Conservation (phyloP, 1,140 invertebrate genomes). For the Chironomus striatipennis region DNA sequence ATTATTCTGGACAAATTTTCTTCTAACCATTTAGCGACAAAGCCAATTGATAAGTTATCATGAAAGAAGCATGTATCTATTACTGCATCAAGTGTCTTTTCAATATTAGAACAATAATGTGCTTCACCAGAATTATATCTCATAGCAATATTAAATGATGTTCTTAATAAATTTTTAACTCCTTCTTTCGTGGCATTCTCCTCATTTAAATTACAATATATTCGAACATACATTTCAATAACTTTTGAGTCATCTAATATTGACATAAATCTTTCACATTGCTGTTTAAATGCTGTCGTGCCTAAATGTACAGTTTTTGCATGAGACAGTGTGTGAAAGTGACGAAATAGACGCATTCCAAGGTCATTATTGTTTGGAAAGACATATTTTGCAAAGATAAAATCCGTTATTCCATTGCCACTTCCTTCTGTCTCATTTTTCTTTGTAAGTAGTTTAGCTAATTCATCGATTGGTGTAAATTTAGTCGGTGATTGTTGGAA, state of each 20-base stretch:
- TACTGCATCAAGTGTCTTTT: slow-evolving; percentile 58
- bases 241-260: slow-evolving; percentile 55
- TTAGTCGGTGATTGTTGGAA: slow-evolving; percentile 49
- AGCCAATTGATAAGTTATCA: slow-evolving; percentile 59
- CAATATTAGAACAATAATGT: slow-evolving; percentile 45
- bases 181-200: slow-evolving; percentile 39
- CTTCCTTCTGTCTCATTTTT: slow-evolving; percentile 28
- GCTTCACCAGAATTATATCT: slow-evolving; percentile 57
- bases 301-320: slow-evolving; percentile 52
- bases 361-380: slow-evolving; percentile 69
- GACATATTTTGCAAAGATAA: slow-evolving; percentile 47
- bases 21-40: slow-evolving; percentile 68
- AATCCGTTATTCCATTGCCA: slow-evolving; percentile 27
- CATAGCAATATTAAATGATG: slow-evolving; percentile 66
- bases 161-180: slow-evolving; percentile 53
- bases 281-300: slow-evolving; percentile 52
- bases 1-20: slow-evolving; percentile 66
- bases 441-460: slow-evolving; percentile 51
- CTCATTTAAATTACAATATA: not conserved
- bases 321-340: slow-evolving; percentile 50
- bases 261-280: slow-evolving; percentile 60
- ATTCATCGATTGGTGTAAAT: slow-evolving; percentile 57
- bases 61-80: slow-evolving; percentile 73
- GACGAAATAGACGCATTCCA: slow-evolving; percentile 54
- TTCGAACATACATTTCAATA: slow-evolving; percentile 52